These are phyloP conservation scores for Drosophila varians DNA, from an alignment of 1,140 invertebrate genomes.

Conservation along the genomic window DNA sequence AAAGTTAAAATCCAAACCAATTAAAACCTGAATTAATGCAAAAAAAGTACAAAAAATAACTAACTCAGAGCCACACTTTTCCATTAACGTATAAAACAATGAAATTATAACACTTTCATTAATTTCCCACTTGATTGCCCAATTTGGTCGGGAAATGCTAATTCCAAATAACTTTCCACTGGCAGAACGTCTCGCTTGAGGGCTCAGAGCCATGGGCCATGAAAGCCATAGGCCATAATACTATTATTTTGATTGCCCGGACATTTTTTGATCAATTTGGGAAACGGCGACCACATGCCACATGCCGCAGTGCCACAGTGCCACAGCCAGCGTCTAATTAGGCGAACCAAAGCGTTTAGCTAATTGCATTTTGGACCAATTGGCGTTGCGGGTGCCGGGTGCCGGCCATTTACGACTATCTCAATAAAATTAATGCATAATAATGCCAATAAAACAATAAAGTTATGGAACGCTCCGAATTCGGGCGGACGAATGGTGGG, in stretches of 20 bases:
- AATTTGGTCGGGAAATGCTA: constrained; percentile 15
- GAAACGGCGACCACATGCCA: constrained; percentile 29
- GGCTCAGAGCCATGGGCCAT: constrained; percentile 13
- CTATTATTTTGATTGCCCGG: constrained; percentile 49
- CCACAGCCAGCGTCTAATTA: constrained; percentile 54
- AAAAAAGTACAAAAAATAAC: not conserved
- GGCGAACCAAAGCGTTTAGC: constrained; percentile 55
- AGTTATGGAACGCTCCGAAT: constrained; percentile 58
- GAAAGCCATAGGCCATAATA: constrained; percentile 33
- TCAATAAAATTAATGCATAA: constrained; percentile 80
- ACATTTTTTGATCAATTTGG: constrained; percentile 46
- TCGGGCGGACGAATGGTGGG: constrained; percentile 32
- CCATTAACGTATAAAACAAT: not conserved
- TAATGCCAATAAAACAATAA: constrained; percentile 78
- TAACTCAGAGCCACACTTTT: not conserved
- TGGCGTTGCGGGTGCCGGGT: constrained; percentile 33
- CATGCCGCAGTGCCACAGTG: too few relatives aligned
- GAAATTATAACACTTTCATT: constrained; percentile 19
- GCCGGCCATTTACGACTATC: constrained; percentile 67
- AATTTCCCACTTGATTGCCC: constrained; percentile 30
- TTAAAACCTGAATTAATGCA: not conserved
- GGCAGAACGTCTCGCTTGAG: constrained; percentile 16
- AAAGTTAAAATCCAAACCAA: not conserved
- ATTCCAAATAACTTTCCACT: constrained; percentile 7
- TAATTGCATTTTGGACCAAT: constrained; percentile 62